Base-by-base conservation (phyloP, 2,113 vertebrate genomes). In the Bos taurus region DNA sequence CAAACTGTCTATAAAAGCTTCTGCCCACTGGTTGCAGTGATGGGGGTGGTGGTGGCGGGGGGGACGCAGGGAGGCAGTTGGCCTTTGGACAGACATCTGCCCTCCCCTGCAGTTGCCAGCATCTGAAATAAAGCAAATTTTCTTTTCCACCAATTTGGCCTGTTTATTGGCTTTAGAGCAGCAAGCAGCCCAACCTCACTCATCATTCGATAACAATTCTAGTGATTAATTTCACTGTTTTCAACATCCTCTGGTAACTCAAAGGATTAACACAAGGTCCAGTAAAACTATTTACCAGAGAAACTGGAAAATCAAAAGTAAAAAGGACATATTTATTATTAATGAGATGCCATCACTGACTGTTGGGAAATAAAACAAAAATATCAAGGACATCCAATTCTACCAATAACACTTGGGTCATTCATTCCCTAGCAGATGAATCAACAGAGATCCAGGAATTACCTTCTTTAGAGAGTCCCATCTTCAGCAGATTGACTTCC, bases 21-120 rank as follows among this genome's bases (percentile, higher is more conserved):
- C 64, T 36, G 64, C 64, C n/a, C 64, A 71, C n/a, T 36, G 64
- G 64, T 71, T 71, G 64, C 64, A 71, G 17, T 71, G 64, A 36
- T 36, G n/a, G n/a, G 64, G 4, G n/a, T 5, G 4, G 33, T 2
- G 28, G 60, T 2, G 25, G 25, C 2, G 1, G 9, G 48, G 16
- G 62, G 33, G 4, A 36, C 0, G 0, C 17, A 21, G n/a, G n/a
- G 17, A 36, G 17, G 64, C 64, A 71, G 64, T 3, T 71, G 64
- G 64, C n/a, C n/a, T 71, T 71, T 36, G 64, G 64, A 36, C n/a
- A 12, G 64, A 71, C 17, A 40, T 71, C n/a, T 71, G 67, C 67
- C 67, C n/a, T 71, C 67, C 19, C n/a, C n/a, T 0, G 5, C 19
- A 71, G 67, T 40, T 71, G 67, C 67, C n/a, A 40, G n/a, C n/a